These are phyloP conservation scores for Gallirallus australis DNA, from an alignment of 2,797 vertebrate species.

Conservation along the genomic window DNA sequence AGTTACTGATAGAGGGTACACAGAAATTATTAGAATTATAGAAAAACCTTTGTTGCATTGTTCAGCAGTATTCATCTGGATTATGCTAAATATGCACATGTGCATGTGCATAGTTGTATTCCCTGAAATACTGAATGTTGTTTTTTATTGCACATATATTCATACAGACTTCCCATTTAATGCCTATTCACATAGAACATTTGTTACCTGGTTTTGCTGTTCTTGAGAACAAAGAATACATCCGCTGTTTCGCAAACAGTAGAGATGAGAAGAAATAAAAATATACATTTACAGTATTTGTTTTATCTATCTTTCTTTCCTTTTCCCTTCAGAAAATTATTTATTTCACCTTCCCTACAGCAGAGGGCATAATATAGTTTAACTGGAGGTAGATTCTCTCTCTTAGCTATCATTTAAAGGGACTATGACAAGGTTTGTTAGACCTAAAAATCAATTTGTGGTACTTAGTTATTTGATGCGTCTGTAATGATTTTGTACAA, in stretches of 20 bases:
- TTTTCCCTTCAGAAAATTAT: background rate
- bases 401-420: conserved; percentile 1
- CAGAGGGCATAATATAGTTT: background rate
- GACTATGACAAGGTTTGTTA: background rate
- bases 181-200: background rate
- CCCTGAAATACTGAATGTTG: background rate
- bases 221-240: background rate
- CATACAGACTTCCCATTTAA: background rate
- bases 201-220: background rate
- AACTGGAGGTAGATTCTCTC: background rate
- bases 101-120: background rate
- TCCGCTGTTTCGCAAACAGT: background rate
- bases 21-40: background rate
- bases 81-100: background rate
- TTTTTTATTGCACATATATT: background rate
- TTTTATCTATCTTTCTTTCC: background rate
- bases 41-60: background rate
- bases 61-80: background rate
- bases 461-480: background rate
- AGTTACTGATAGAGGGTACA: background rate
- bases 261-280: background rate
- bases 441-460: background rate
- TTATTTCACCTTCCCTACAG: background rate
- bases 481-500: background rate
- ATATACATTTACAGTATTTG: background rate